These are phyloP conservation scores for Aldrovandia affinis DNA, from an alignment of 2,797 vertebrate species.

Conservation along the genomic window DNA sequence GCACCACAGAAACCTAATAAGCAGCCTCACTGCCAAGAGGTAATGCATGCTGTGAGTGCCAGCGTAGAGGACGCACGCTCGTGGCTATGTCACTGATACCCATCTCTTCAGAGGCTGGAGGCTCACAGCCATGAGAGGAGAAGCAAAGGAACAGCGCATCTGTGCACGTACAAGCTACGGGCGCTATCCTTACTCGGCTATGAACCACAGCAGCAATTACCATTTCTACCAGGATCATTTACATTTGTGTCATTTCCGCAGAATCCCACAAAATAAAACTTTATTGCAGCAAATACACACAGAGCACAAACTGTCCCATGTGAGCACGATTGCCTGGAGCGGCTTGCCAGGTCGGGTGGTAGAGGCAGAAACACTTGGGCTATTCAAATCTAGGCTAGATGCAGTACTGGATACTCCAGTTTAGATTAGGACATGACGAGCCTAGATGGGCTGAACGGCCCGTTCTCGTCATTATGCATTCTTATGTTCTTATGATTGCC, in stretches of 20 bases:
- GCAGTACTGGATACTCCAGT: too few relatives aligned
- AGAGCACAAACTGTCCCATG: neutral
- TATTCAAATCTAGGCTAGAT: too few relatives aligned
- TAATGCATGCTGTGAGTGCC: neutral
- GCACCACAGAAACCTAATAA: neutral
- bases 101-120: neutral
- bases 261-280: neutral
- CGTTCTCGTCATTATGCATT: too few relatives aligned
- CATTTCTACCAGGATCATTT: neutral
- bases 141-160: neutral
- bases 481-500: too few relatives aligned
- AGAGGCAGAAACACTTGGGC: too few relatives aligned
- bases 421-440: too few relatives aligned
- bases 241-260: neutral
- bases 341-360: too few relatives aligned
- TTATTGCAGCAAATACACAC: neutral
- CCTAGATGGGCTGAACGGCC: too few relatives aligned
- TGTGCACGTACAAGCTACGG: neutral
- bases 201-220: neutral
- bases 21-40: neutral
- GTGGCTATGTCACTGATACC: neutral
- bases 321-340: constrained; percentile 15
- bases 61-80: neutral
- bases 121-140: neutral
- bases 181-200: neutral